A percentile compares a stretch with the other conserved stretches of the same genome.
Conservation (phyloP, 2,797 vertebrate genomes). For the Sebastes nivosus region DNA sequence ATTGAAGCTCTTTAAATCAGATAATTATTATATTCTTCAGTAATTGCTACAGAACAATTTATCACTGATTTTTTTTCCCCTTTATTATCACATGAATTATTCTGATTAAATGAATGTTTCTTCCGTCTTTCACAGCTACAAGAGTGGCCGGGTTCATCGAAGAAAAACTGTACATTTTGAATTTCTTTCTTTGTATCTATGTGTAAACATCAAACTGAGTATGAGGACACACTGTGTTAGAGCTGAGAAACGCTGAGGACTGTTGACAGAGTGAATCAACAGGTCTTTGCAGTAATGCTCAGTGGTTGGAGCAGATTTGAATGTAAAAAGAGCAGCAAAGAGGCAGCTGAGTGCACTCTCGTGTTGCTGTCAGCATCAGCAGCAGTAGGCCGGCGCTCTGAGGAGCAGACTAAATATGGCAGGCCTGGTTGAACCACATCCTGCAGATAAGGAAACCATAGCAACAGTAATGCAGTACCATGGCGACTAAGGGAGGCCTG, state of each 20-base stretch:
- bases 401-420: conserved; percentile 76
- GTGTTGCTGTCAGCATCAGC: conserved; percentile 57
- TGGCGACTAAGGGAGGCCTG: conserved; percentile 62
- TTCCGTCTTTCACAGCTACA: no score
- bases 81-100: no score
- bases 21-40: no score
- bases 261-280: background rate
- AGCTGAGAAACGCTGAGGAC: background rate
- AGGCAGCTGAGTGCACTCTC: conserved; percentile 38
- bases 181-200: background rate
- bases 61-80: no score
- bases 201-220: background rate
- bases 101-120: no score
- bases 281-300: background rate
- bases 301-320: background rate
- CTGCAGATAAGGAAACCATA: conserved; percentile 83
- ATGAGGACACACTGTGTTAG: background rate
- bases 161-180: background rate
- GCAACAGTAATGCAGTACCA: conserved; percentile 79
- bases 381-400: conserved; percentile 36
- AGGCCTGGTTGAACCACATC: conserved; percentile 76
- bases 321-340: conserved; percentile 20
- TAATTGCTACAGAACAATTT: no score
- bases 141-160: no score
- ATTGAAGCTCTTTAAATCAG: no score